Evolutionary conservation across 1,140 invertebrate species (phyloP).

Genomic region (Pantala flavescens): DNA sequence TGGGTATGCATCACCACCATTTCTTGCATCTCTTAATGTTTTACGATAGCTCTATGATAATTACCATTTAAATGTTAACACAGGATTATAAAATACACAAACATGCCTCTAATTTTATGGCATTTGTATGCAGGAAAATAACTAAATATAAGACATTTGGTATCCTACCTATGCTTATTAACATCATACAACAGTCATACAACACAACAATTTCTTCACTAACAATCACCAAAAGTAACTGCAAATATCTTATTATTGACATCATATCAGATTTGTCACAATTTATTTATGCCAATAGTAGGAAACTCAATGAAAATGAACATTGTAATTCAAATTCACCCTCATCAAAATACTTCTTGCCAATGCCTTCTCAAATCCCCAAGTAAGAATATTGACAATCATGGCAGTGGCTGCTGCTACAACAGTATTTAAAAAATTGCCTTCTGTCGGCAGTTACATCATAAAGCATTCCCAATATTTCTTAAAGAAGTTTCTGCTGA

Average conservation of each 20-base stretch:
- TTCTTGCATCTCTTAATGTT: not conserved
- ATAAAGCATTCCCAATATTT: slow-evolving; percentile 1
- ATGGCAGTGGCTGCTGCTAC: slow-evolving; percentile 6
- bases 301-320: slow-evolving; percentile 7
- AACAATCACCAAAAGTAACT: slow-evolving; percentile 16
- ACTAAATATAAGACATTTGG: slow-evolving; percentile 10
- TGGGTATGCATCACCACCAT: not conserved
- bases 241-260: slow-evolving; percentile 14
- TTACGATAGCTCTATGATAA: not conserved
- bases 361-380: not conserved
- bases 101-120: slow-evolving; percentile 1
- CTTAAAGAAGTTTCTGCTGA: slow-evolving; percentile 6
- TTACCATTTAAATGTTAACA: not conserved
- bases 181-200: slow-evolving; percentile 13
- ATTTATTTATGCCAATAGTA: not conserved
- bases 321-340: not conserved
- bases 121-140: slow-evolving; percentile 4
- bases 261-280: not conserved
- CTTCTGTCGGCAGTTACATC: slow-evolving; percentile 8
- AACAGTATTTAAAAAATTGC: slow-evolving; percentile 4
- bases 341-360: not conserved
- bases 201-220: slow-evolving; percentile 12
- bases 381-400: slow-evolving; percentile 4
- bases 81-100: slow-evolving; percentile 7
- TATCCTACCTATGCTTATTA: not conserved